Conservation (phyloP, 1,140 invertebrate genomes). For the Drosophila cardini region DNA sequence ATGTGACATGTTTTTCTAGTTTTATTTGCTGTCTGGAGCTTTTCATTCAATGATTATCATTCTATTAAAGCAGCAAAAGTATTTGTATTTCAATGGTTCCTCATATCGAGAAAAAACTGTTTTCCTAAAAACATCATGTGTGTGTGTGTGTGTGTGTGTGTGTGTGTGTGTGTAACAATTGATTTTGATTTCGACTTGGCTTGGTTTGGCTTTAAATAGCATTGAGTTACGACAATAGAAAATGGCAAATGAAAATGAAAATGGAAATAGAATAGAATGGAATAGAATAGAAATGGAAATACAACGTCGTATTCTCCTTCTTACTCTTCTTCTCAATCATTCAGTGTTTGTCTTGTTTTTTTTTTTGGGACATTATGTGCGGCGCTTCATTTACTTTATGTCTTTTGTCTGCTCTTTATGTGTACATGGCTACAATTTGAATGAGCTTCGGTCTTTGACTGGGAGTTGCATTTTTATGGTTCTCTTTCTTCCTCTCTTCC, state of each 20-base stretch:
- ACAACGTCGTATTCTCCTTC: conserved; percentile 23
- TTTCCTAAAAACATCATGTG: conserved; percentile 41
- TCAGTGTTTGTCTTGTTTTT: conserved; percentile 16
- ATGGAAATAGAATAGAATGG: conserved; percentile 26
- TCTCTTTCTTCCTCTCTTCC: background rate
- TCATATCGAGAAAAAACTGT: conserved; percentile 49
- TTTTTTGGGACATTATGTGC: conserved; percentile 51
- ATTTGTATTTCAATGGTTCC: conserved; percentile 11
- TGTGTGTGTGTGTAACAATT: conserved; percentile 59
- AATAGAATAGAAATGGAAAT: conserved; percentile 54
- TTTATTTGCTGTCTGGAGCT: conserved; percentile 6
- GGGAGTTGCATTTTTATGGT: conserved; percentile 63
- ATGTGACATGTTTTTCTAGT: background rate
- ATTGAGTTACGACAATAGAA: conserved; percentile 64
- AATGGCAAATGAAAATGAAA: conserved; percentile 61
- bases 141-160: conserved; percentile 1
- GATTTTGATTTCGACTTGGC: conserved; percentile 67
- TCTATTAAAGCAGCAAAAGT: conserved; percentile 60
- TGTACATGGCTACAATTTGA: conserved; percentile 66
- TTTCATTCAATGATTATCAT: conserved; percentile 65
- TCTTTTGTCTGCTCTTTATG: conserved; percentile 75
- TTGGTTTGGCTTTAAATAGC: conserved; percentile 62
- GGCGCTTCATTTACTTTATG: conserved; percentile 80
- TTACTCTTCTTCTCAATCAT: conserved; percentile 1
- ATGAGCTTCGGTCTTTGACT: conserved; percentile 57